Evolutionary conservation across 2,888 invertebrate species (phyloP).

Genomic region (Hydraecia micacea): DNA sequence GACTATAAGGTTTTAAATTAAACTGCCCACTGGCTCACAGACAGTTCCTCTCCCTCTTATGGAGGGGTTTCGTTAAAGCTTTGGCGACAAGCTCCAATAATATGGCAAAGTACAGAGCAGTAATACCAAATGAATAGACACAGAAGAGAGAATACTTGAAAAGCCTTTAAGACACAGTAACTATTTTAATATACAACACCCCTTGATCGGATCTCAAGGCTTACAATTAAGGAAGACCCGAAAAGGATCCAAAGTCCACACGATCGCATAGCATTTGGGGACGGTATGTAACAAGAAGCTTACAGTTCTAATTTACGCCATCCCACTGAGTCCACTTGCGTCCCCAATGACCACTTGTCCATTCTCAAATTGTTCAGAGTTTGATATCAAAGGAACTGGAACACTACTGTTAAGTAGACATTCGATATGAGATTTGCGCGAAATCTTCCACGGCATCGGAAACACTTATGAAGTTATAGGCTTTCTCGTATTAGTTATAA

Average conservation of each 20-base stretch:
- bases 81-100: constrained; percentile 4
- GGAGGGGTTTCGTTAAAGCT: background rate
- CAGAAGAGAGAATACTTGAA: constrained; percentile 12
- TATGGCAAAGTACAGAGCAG: background rate
- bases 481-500: constrained; percentile 21
- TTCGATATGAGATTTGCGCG: constrained; percentile 70
- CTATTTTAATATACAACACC: constrained; percentile 39
- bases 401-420: constrained; percentile 71
- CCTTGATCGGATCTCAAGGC: constrained; percentile 53
- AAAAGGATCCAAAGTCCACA: constrained; percentile 65
- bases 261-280: constrained; percentile 52
- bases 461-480: constrained; percentile 45
- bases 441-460: constrained; percentile 37
- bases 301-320: constrained; percentile 76
- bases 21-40: background rate
- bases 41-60: background rate
- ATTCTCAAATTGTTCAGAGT: constrained; percentile 81
- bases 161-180: constrained; percentile 44
- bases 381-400: constrained; percentile 83
- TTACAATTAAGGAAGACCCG: constrained; percentile 61
- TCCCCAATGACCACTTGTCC: constrained; percentile 84
- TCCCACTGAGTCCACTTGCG: constrained; percentile 72
- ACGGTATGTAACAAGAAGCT: constrained; percentile 75
- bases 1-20: constrained; percentile 26
- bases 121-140: constrained; percentile 11